Evolutionary conservation across 2,888 invertebrate genomes (phyloP).

Genomic region (Luffia ferchaultella): DNA sequence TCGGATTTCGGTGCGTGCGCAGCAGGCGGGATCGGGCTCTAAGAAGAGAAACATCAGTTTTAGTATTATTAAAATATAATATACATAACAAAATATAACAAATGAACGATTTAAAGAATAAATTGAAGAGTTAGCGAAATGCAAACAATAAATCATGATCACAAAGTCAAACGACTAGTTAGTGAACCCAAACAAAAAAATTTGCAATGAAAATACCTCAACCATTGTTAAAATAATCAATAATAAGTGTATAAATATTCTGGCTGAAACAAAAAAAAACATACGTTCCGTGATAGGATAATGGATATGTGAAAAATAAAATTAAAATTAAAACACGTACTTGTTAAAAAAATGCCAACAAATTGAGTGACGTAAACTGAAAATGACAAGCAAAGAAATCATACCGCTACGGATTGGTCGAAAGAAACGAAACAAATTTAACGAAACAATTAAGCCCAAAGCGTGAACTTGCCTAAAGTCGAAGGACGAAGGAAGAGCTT

Average conservation of each 20-base stretch:
- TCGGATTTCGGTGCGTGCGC: slow-evolving; percentile 71
- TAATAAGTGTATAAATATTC: slow-evolving; percentile 61
- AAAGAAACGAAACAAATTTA: slow-evolving; percentile 4
- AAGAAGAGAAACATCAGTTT: slow-evolving; percentile 27
- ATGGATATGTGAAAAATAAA: neutral
- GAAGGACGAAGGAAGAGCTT: slow-evolving; percentile 30
- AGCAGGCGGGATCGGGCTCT: slow-evolving; percentile 75
- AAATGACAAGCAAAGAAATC: neutral
- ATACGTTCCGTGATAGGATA: neutral
- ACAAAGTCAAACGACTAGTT: slow-evolving; percentile 15
- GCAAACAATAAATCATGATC: slow-evolving; percentile 15
- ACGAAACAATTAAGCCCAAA: slow-evolving; percentile 13
- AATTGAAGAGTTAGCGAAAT: slow-evolving; percentile 5
- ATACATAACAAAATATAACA: slow-evolving; percentile 4
- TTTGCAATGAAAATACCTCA: slow-evolving; percentile 9
- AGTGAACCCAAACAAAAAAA: slow-evolving; percentile 19
- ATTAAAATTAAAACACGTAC: neutral
- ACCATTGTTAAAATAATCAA: slow-evolving; percentile 27
- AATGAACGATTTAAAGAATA: slow-evolving; percentile 12
- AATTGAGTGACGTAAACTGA: neutral
- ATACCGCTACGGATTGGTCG: neutral
- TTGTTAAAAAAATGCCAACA: neutral
- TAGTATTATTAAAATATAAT: slow-evolving; percentile 1
- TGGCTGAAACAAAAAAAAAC: slow-evolving; percentile 54
- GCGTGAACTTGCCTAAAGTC: neutral